These are phyloP conservation scores for Holothuria glaberrima DNA, from an alignment of 35 echinoderm and acorn worm genomes.

Conservation along the genomic window DNA sequence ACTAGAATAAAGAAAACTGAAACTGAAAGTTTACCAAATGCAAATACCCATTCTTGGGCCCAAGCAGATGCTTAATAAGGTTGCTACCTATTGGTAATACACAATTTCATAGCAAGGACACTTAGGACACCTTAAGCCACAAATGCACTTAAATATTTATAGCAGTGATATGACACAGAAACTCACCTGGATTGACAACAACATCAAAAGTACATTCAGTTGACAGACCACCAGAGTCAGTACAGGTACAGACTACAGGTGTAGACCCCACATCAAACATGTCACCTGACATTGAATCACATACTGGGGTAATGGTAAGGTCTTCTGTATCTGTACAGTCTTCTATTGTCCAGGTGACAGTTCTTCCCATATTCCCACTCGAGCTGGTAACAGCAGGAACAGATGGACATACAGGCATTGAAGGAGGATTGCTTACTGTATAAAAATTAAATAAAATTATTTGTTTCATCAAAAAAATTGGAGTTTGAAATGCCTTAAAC, in stretches of 20 bases:
- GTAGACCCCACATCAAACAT: background rate
- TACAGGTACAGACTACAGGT: background rate
- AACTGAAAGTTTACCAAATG: no score
- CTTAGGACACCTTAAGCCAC: no score
- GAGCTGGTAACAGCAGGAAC: background rate
- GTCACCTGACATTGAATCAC: background rate
- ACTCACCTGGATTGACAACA: background rate
- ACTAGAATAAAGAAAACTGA: no score
- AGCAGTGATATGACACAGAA: no score
- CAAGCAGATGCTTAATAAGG: no score
- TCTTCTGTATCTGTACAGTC: slow-evolving; percentile 1
- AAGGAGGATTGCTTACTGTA: background rate
- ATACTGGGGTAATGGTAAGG: background rate
- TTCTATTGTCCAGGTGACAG: background rate
- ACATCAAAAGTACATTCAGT: background rate
- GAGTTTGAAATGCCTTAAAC: no score
- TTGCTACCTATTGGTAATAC: no score
- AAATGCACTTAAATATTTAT: no score
- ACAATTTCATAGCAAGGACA: no score
- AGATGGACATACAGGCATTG: background rate
- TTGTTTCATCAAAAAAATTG: no score
- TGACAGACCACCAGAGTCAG: background rate
- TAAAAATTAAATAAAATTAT: no score
- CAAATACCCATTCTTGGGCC: no score
- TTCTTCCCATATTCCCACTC: background rate